Percentiles rank a stretch among this genome's conserved stretches.
Conservation (phyloP, 1,140 invertebrate genomes). For the Calliphora vicina region DNA sequence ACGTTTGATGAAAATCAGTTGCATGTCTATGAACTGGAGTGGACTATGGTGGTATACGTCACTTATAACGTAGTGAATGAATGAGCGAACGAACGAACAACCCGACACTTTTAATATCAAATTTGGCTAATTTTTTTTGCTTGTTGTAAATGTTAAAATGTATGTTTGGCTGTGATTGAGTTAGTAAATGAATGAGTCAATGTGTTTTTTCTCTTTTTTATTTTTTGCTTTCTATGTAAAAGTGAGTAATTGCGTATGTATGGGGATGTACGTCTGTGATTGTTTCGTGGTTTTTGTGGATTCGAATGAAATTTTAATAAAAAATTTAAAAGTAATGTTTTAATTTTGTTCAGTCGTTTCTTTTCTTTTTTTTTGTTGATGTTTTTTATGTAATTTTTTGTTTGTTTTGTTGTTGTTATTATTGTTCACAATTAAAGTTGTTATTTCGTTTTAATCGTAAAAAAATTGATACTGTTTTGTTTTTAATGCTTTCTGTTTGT, state of each 20-base stretch:
- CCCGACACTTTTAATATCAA: constrained; percentile 1
- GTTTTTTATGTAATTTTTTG: not conserved
- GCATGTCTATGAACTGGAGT: not conserved
- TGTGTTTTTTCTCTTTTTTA: not conserved
- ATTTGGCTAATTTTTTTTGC: constrained; percentile 28
- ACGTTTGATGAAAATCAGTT: not conserved
- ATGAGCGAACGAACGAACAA: not conserved
- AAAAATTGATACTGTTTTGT: not conserved
- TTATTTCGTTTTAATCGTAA: constrained; percentile 10
- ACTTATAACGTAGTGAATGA: not conserved
- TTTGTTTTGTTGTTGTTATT: not conserved
- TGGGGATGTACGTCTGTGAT: not conserved
- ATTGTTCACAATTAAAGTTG: not conserved
- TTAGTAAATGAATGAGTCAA: not conserved
- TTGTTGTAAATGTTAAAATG: not conserved
- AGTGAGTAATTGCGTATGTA: too few species aligned
- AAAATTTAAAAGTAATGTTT: not conserved
- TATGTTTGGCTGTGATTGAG: not conserved
- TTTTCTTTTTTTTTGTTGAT: not conserved
- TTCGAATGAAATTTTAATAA: too few species aligned
- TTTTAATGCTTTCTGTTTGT: not conserved
- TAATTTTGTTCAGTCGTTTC: not conserved
- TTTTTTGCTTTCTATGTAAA: too few species aligned
- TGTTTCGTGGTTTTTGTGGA: not conserved
- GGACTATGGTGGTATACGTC: not conserved